These are phyloP conservation scores for Umimayanthus chanpuru DNA, from an alignment of 92 coral and sea anemone genomes.

Conservation along the genomic window DNA sequence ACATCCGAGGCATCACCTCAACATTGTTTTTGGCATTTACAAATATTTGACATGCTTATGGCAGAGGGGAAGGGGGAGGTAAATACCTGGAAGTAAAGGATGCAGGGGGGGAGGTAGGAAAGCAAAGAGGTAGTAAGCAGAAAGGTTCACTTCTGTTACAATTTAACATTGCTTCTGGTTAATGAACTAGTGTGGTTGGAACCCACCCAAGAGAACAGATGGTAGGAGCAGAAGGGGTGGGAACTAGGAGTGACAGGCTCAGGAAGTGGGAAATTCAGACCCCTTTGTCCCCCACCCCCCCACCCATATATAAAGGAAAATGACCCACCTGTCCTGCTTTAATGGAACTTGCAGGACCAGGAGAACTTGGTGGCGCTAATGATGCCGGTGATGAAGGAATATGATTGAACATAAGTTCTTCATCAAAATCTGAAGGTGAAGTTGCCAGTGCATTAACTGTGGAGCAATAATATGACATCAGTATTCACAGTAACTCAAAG, in stretches of 20 bases:
- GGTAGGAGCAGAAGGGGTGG: neutral
- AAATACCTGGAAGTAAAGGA: no score
- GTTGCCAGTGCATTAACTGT: conserved; percentile 78
- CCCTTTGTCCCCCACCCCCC: no score
- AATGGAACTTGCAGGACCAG: conserved; percentile 52
- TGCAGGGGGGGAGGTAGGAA: no score
- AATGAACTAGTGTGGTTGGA: neutral
- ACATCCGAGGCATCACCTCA: no score
- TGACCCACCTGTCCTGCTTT: conserved; percentile 33
- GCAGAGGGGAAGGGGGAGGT: no score
- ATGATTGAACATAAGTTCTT: conserved; percentile 64
- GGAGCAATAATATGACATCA: conserved; percentile 17
- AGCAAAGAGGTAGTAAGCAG: no score
- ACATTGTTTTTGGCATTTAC: no score
- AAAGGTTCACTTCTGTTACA: no score
- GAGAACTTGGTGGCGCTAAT: conserved; percentile 72
- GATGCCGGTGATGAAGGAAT: conserved; percentile 71
- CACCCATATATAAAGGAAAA: no score
- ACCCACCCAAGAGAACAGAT: no score
- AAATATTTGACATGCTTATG: no score
- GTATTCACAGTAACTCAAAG: neutral
- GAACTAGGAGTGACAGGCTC: neutral
- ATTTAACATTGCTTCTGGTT: neutral
- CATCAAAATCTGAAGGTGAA: conserved; percentile 79
- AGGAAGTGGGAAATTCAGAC: neutral